phyloP scores from a whole-genome alignment of 2,888 invertebrate genomes.

The Ceriagrion tenellum region DNA sequence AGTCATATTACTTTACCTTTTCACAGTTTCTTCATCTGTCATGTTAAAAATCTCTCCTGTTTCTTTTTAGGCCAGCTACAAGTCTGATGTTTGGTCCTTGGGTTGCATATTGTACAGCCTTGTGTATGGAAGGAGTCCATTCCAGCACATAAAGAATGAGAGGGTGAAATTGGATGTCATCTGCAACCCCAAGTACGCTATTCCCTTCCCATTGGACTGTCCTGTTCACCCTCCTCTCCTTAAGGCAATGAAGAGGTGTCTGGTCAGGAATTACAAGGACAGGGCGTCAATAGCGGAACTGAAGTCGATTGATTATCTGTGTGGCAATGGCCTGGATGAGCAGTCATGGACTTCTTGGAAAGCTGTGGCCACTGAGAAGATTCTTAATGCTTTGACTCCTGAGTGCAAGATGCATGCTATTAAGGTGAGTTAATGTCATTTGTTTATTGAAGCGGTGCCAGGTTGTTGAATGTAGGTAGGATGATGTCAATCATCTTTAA shows the following conservation, averaged over 20 bases:
- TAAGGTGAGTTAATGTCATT: neutral
- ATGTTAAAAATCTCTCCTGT: neutral
- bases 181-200: conserved; percentile 85
- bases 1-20: too few relatives aligned
- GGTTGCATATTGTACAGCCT: conserved; percentile 97
- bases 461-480: too few relatives aligned
- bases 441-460: too few relatives aligned
- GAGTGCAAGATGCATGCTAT: conserved; percentile 27
- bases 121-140: conserved; percentile 94
- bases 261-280: conserved; percentile 85
- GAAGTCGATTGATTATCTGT: conserved; percentile 76
- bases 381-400: conserved; percentile 34
- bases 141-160: conserved; percentile 87
- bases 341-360: conserved; percentile 17
- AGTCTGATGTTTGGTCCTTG: conserved; percentile 98
- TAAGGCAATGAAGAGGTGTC: conserved; percentile 85
- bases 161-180: conserved; percentile 89
- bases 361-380: conserved; percentile 24
- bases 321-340: conserved; percentile 37
- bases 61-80: conserved; percentile 87
- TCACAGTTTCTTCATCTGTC: too few relatives aligned
- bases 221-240: conserved; percentile 79
- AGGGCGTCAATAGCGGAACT: conserved; percentile 89
- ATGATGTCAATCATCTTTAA: too few relatives aligned
- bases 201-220: conserved; percentile 83